phyloP scores from a whole-genome alignment of 2,888 invertebrate genomes.

The Eupithecia exiguata region DNA sequence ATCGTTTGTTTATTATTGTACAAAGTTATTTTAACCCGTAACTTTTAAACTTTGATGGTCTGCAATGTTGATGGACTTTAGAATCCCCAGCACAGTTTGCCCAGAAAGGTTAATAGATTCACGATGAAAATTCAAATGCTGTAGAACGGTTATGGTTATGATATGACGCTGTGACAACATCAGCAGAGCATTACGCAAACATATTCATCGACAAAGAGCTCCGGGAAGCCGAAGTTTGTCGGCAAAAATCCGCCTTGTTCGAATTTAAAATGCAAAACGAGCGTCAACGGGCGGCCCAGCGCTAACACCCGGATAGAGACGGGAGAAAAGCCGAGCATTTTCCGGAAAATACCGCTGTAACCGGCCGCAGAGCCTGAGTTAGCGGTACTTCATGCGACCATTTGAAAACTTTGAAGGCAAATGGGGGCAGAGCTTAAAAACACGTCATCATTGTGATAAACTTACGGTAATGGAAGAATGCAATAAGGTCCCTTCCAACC shows the following conservation, averaged over 20 bases:
- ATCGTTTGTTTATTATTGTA: conserved; percentile 12
- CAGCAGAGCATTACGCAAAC: conserved; percentile 56
- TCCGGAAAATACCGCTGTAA: conserved; percentile 60
- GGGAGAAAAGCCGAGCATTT: conserved; percentile 54
- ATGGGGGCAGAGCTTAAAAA: conserved; percentile 37
- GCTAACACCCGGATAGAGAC: conserved; percentile 62
- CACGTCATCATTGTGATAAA: not conserved
- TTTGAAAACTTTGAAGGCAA: conserved; percentile 52
- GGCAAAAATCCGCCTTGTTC: conserved; percentile 60
- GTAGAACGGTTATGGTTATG: conserved; percentile 37
- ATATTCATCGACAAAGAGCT: conserved; percentile 58
- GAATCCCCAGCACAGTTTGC: not conserved
- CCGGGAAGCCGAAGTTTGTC: conserved; percentile 50
- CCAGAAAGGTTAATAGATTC: conserved; percentile 34
- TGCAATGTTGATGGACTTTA: not conserved
- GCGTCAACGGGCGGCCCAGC: conserved; percentile 53
- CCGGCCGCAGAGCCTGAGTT: conserved; percentile 52
- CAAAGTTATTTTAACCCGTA: conserved; percentile 1
- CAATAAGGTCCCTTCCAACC: not conserved
- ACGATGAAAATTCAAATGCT: conserved; percentile 52
- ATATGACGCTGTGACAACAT: conserved; percentile 45
- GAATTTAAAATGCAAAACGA: conserved; percentile 67
- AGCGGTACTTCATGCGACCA: conserved; percentile 51
- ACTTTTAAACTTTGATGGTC: not conserved
- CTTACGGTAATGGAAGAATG: not conserved